Conservation (phyloP, 2,888 invertebrate genomes). For the Clostera curtula region DNA sequence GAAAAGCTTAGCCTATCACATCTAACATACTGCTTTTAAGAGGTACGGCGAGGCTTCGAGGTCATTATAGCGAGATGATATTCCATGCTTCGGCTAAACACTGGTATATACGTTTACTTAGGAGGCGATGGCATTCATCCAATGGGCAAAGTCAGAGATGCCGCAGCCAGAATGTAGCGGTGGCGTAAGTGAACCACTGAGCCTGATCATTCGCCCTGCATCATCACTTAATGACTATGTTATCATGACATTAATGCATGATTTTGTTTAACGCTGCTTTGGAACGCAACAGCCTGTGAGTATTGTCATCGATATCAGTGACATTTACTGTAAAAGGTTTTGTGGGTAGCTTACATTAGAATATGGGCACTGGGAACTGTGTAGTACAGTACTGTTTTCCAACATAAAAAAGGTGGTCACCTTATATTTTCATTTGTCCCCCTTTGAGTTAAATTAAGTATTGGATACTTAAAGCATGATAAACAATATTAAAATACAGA, state of each 20-base stretch:
- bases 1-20: too few species aligned
- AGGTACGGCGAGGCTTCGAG: too few species aligned
- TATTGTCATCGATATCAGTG: constrained; percentile 26
- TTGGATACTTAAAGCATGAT: too few species aligned
- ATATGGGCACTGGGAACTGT: too few species aligned
- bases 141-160: constrained; percentile 59
- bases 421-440: too few species aligned
- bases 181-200: constrained; percentile 67
- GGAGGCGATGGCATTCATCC: constrained; percentile 68
- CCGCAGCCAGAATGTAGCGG: constrained; percentile 62
- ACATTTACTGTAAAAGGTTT: constrained; percentile 2
- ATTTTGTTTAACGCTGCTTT: constrained; percentile 67
- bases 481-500: too few species aligned
- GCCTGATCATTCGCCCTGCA: constrained; percentile 44
- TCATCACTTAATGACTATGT: constrained; percentile 33
- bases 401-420: too few species aligned
- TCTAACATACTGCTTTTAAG: too few species aligned
- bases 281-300: constrained; percentile 71
- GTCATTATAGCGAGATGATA: too few species aligned
- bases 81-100: constrained; percentile 54
- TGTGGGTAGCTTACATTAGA: too few species aligned
- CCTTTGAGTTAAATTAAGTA: too few species aligned
- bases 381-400: too few species aligned
- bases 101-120: constrained; percentile 54
- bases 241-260: constrained; percentile 69